These are phyloP conservation scores for Phoenicopterus ruber DNA, from an alignment of 2,113 vertebrate genomes.

Conservation along the genomic window DNA sequence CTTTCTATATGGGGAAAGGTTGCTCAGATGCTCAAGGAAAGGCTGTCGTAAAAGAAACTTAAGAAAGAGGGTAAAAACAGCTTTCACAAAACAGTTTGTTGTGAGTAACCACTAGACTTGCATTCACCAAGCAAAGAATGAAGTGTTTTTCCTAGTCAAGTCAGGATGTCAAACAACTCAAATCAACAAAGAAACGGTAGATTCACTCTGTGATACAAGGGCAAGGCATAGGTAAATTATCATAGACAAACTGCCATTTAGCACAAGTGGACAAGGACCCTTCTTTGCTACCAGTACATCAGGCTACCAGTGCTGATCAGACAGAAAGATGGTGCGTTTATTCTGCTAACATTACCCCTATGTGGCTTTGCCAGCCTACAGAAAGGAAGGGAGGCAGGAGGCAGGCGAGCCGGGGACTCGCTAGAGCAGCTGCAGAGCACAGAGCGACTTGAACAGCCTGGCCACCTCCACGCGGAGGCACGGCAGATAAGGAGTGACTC, in stretches of 20 bases:
- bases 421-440: not conserved
- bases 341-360: not conserved
- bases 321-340: not conserved
- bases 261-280: not conserved
- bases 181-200: not conserved
- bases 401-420: not conserved
- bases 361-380: not conserved
- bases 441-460: not conserved
- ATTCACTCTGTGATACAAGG: not conserved
- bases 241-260: not conserved
- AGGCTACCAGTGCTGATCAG: not conserved
- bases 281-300: not conserved
- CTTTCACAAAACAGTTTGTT: not conserved
- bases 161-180: not conserved
- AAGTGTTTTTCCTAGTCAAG: not conserved
- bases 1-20: not conserved
- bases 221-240: not conserved
- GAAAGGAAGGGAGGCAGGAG: not conserved
- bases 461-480: not conserved
- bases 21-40: not conserved
- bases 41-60: not conserved
- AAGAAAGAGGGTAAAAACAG: not conserved
- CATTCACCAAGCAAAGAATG: not conserved
- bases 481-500: not conserved
- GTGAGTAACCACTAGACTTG: not conserved